Percentiles rank a stretch among this genome's conserved stretches.
These are phyloP conservation scores for Amblyornis subalaris DNA, from an alignment of 2,113 vertebrate genomes.

Conservation along the genomic window DNA sequence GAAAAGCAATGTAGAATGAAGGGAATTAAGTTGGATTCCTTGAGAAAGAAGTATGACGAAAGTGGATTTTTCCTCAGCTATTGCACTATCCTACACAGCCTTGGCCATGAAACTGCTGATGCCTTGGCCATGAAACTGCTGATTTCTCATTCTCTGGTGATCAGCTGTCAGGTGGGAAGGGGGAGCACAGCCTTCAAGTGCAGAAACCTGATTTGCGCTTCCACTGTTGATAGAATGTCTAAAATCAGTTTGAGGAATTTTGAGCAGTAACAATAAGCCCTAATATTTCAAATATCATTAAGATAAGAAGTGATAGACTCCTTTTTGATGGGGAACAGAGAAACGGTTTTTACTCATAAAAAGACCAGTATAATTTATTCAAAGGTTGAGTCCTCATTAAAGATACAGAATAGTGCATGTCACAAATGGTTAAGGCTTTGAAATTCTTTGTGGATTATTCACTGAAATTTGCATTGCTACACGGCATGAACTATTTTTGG, in stretches of 20 bases:
- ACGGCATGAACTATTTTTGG: slow-evolving; percentile 60
- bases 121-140: neutral
- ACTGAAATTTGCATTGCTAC: slow-evolving; percentile 48
- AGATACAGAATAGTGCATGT: neutral
- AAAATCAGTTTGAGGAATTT: neutral
- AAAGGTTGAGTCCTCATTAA: slow-evolving; percentile 4
- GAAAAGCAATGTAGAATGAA: too few relatives aligned
- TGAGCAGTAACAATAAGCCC: neutral
- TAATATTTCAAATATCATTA: neutral
- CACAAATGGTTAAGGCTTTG: slow-evolving; percentile 60
- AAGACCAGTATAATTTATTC: neutral
- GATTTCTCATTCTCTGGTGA: neutral
- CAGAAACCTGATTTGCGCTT: neutral
- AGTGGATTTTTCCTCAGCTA: neutral
- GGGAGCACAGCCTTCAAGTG: neutral
- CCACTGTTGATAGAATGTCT: neutral
- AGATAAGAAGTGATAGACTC: neutral
- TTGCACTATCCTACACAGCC: neutral
- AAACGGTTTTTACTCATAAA: neutral
- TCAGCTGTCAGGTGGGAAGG: neutral
- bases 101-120: neutral
- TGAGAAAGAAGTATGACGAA: neutral
- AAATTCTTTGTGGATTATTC: slow-evolving; percentile 56
- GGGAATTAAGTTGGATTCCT: neutral
- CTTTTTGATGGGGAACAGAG: neutral